Evolutionary conservation across 2,888 invertebrate species (phyloP), one percentile per base, ranked within the genome.

Genomic region (Amiota mariae): DNA sequence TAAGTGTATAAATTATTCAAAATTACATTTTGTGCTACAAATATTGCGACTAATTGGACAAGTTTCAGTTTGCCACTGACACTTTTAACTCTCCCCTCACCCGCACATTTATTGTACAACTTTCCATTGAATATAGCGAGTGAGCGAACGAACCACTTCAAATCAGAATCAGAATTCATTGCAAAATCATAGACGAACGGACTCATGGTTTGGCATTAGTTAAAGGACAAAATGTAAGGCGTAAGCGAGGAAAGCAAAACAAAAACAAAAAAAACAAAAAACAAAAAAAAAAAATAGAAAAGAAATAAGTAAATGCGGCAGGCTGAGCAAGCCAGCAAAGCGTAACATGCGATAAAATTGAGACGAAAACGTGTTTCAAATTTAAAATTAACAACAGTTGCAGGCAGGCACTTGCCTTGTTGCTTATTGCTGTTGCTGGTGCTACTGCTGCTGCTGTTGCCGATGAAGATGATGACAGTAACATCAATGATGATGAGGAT

Each of bases 301-400:
- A 80, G 83, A 82, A 80, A 82, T 82, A 36, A 36, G 36, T 6
- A 36, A 36, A 6, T 36, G 36, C 36, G 36, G 36, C 36, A 63
- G 15, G 46, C 24, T 72, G 70, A 15, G 13, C 24, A 71, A 72
- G 75, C 72, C 87, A 88, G 79, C 88, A 87, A 85, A 84, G 87
- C 87, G 84, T 87, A 87, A 87, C 88, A 87, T 86, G 88, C 88
- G 87, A 87, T 87, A 88, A 87, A 87, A 87, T 88, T 87, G 87
- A 88, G 84, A 82, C 79, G 82, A 79, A 84, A 85, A 87, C 87
- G 87, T 87, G 88, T 88, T 81, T 84, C 80, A 88, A 88, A 88
- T 88, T 84, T 79, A 73, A 86, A 86, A 87, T 87, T 87, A 86
- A 86, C 84, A 77, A 51, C 56, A 56, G 72, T 54, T 15, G n/a